Evolutionary conservation across 2,113 vertebrate genomes (phyloP), one percentile per base, ranked within the genome.

Genomic region (Melanerpes aurifrons): DNA sequence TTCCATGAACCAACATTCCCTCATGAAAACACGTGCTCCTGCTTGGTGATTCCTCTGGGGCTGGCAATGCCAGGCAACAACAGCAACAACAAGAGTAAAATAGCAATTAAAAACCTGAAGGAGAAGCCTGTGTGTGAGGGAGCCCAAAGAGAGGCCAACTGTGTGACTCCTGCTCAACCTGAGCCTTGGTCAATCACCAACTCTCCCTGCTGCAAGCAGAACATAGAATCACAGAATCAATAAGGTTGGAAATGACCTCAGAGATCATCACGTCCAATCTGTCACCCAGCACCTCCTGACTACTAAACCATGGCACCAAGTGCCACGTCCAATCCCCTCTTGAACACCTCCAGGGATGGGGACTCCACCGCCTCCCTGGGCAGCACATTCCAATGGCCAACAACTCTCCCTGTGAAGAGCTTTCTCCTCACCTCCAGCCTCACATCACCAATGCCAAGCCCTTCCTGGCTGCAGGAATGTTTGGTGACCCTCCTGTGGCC

Each of bases 161-260:
- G 1, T 5, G 10, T 6, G 31, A 19, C 11, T 73, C 21, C 61
- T 67, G 9, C 43, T 58, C 53, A 15, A 0, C 1, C 5, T 21
- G 43, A 87, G 40, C 12, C 22, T 22, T 4, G 12, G 11, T 37
- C 6, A 14, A 45, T 31, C 7, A 40, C 43, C 26, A 15, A 7
- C 0, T n/a, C n/a, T 54, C 9, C n/a, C n/a, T 11, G 2, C 29
- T 58, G 20, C 54, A 50, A 68, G 11, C 57, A 71, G 40, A 58
- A 47, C 67, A 37, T 40, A 40, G 40, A 40, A 40, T 40, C 11
- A 40, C 12, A 40, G 40, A 40, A 5, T 40, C 40, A 40, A 12
- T 40, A 40, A 12, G 40, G 40, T 40, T 40, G 40, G 40, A 40
- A 40, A 40, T 12, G 40, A 40, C 40, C 40, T 40, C 40, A 40